A percentile compares a stretch with the other conserved stretches of the same genome.
Conservation (phyloP, 1,140 invertebrate species). For the Polypedilum pembai region DNA sequence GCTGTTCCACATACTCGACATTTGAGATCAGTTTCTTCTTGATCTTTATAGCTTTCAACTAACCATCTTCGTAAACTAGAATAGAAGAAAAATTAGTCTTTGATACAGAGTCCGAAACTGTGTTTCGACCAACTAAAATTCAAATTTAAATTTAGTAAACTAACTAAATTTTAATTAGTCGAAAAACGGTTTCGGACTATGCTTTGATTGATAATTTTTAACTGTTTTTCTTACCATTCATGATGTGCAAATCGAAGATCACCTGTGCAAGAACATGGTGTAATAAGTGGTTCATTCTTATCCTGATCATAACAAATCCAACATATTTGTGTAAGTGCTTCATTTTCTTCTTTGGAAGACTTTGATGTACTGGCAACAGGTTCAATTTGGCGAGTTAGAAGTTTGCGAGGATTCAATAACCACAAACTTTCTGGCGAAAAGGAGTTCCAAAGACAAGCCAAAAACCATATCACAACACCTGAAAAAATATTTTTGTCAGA, state of each 20-base stretch:
- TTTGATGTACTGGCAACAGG: constrained; percentile 41
- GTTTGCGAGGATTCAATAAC: constrained; percentile 84
- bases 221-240: no score
- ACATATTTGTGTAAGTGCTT: constrained; percentile 51
- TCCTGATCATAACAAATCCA: constrained; percentile 91
- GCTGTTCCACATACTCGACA: constrained; percentile 74
- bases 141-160: no score
- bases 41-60: constrained; percentile 54
- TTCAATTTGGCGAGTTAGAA: constrained; percentile 57
- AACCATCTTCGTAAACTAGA: constrained; percentile 69
- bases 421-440: constrained; percentile 89
- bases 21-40: constrained; percentile 50
- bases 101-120: no score
- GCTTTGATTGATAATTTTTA: no score
- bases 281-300: constrained; percentile 71
- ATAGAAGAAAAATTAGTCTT: not conserved
- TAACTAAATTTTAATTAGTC: no score
- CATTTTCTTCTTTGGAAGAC: constrained; percentile 44
- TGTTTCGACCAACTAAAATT: no score
- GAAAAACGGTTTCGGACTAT: no score
- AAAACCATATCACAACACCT: constrained; percentile 33
- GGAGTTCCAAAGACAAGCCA: constrained; percentile 81
- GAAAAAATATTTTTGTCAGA: no score
- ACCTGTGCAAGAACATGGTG: constrained; percentile 83
- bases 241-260: constrained; percentile 87